These are phyloP conservation scores for Lithophane ornitopus DNA, from an alignment of 2,888 invertebrate genomes.

Conservation along the genomic window DNA sequence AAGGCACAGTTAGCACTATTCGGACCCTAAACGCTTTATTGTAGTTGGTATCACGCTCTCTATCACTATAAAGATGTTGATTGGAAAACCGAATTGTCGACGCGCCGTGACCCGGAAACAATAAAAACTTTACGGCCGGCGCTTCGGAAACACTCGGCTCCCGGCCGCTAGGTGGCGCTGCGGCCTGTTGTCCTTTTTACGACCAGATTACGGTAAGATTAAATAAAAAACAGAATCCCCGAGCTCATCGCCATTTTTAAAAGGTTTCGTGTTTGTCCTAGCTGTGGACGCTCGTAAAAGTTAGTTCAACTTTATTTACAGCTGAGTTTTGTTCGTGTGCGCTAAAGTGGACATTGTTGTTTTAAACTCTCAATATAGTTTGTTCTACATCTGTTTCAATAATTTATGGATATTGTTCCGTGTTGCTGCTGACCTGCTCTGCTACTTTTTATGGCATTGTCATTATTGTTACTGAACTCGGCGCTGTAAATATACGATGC, in stretches of 20 bases:
- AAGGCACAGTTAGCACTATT: constrained; percentile 49
- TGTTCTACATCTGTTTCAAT: constrained; percentile 62
- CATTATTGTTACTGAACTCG: constrained; percentile 32
- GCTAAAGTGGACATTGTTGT: constrained; percentile 63
- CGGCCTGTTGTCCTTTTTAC: constrained; percentile 71
- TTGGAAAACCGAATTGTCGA: constrained; percentile 85
- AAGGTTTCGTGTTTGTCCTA: constrained; percentile 64
- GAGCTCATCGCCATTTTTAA: constrained; percentile 64
- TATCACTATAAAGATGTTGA: constrained; percentile 83
- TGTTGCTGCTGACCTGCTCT: constrained; percentile 34
- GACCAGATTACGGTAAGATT: constrained; percentile 76
- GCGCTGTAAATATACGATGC: constrained; percentile 5
- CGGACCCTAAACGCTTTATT: constrained; percentile 65
- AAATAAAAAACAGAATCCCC: constrained; percentile 73
- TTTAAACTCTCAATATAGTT: constrained; percentile 62
- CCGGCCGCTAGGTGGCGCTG: constrained; percentile 61
- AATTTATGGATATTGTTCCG: constrained; percentile 59
- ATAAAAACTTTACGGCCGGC: constrained; percentile 85
- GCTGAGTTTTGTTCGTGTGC: constrained; percentile 58
- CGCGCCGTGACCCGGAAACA: constrained; percentile 83
- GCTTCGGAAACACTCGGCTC: constrained; percentile 69
- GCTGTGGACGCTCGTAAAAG: constrained; percentile 65
- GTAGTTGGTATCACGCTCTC: constrained; percentile 73
- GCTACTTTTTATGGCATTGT: constrained; percentile 38
- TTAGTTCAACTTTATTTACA: constrained; percentile 68